These are phyloP conservation scores for Pristionchus mayeri DNA, from an alignment of 2,888 invertebrate genomes.

Conservation along the genomic window DNA sequence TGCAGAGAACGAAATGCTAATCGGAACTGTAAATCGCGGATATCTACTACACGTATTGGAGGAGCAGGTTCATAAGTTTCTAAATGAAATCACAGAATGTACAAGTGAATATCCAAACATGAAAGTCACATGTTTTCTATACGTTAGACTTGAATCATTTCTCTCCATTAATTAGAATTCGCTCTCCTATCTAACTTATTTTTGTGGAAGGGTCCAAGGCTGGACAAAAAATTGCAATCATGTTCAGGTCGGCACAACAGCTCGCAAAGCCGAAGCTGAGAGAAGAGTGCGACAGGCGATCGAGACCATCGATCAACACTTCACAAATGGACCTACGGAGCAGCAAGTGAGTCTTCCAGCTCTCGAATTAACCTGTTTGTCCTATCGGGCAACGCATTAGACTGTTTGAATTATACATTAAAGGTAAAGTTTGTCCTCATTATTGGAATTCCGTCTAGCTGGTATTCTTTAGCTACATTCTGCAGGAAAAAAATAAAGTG, in stretches of 20 bases:
- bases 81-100: too few species aligned
- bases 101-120: too few species aligned
- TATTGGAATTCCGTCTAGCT: too few species aligned
- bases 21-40: constrained; percentile 73
- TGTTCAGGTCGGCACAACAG: constrained; percentile 38
- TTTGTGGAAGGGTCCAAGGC: neutral
- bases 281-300: constrained; percentile 70
- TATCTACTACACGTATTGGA: constrained; percentile 66
- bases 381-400: neutral
- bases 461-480: too few species aligned
- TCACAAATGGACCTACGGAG: constrained; percentile 51
- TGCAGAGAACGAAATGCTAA: constrained; percentile 70
- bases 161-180: too few species aligned
- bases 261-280: constrained; percentile 64
- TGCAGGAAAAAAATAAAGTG: too few species aligned
- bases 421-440: too few species aligned
- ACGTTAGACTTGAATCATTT: too few species aligned
- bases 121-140: too few species aligned
- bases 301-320: constrained; percentile 74
- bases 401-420: too few species aligned
- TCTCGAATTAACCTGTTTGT: neutral
- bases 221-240: neutral
- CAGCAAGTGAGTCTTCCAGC: neutral
- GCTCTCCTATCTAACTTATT: neutral
- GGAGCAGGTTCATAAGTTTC: constrained; percentile 59